Percentiles rank a stretch among this genome's conserved stretches.
Evolutionary conservation across 2,888 invertebrate species (phyloP).

Genomic region (Paralinhomoeus sp.): DNA sequence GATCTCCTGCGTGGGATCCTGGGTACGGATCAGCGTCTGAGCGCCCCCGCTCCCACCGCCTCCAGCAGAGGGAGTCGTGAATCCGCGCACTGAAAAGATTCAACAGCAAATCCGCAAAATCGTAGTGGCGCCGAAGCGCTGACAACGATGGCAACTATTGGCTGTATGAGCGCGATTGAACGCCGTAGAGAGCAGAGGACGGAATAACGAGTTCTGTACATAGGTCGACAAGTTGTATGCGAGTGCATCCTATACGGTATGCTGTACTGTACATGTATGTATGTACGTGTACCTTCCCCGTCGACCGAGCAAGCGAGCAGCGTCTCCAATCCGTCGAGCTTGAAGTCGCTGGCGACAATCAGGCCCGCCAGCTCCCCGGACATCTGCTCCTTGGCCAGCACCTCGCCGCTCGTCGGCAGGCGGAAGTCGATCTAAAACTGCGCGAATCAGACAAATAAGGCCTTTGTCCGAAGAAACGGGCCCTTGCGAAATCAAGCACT

Average conservation of each 20-base stretch:
- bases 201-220: too few relatives aligned
- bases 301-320: constrained; percentile 54
- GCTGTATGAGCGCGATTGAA: too few relatives aligned
- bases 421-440: constrained; percentile 46
- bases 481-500: too few relatives aligned
- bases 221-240: too few relatives aligned
- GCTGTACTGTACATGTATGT: too few relatives aligned
- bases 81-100: constrained; percentile 28
- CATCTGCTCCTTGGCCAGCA: constrained; percentile 44
- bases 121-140: not conserved
- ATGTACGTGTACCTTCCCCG: constrained; percentile 71
- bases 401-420: constrained; percentile 46
- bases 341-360: constrained; percentile 57
- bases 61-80: constrained; percentile 25
- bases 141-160: too few relatives aligned
- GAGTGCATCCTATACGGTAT: too few relatives aligned
- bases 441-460: too few relatives aligned
- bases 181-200: too few relatives aligned
- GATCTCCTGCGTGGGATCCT: constrained; percentile 42
- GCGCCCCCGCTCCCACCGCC: too few relatives aligned
- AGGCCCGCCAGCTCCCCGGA: constrained; percentile 49
- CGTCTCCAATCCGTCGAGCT: constrained; percentile 51
- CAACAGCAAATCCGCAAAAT: not conserved
- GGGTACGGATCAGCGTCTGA: constrained; percentile 33
- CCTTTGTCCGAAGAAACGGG: too few relatives aligned